Evolutionary conservation across 2,797 vertebrate genomes (phyloP).

Genomic region (Squalus acanthias): DNA sequence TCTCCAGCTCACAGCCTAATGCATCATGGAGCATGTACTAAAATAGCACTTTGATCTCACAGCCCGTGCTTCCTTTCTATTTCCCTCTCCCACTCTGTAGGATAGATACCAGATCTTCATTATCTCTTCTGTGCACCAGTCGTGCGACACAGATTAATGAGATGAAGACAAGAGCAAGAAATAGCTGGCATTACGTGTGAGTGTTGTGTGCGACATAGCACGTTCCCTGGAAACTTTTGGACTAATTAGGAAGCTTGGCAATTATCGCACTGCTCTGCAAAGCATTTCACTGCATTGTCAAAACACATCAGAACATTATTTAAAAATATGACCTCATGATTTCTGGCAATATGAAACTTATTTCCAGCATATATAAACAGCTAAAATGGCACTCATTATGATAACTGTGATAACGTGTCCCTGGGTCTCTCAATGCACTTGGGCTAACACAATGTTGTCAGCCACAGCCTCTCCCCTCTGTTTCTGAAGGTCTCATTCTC

Average conservation of each 20-base stretch:
- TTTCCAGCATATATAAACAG: conserved; percentile 8
- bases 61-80: not conserved
- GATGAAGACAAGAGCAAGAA: not conserved
- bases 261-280: not conserved
- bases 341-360: conserved; percentile 24
- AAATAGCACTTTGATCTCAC: not conserved
- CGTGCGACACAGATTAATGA: not conserved
- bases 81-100: not conserved
- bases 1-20: not conserved
- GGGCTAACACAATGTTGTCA: not conserved
- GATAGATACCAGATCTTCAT: not conserved
- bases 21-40: not conserved
- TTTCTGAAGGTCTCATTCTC: not conserved
- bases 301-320: conserved; percentile 19
- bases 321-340: conserved; percentile 27
- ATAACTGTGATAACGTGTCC: not conserved
- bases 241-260: conserved; percentile 21
- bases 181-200: not conserved
- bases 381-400: not conserved
- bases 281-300: not conserved
- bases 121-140: not conserved
- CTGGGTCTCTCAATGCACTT: not conserved
- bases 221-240: not conserved
- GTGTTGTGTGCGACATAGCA: not conserved
- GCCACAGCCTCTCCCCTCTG: not conserved